A percentile compares a stretch with the other conserved stretches of the same genome.
Conservation (phyloP, 2,113 vertebrate genomes). For the Psittacula cyanocephala region DNA sequence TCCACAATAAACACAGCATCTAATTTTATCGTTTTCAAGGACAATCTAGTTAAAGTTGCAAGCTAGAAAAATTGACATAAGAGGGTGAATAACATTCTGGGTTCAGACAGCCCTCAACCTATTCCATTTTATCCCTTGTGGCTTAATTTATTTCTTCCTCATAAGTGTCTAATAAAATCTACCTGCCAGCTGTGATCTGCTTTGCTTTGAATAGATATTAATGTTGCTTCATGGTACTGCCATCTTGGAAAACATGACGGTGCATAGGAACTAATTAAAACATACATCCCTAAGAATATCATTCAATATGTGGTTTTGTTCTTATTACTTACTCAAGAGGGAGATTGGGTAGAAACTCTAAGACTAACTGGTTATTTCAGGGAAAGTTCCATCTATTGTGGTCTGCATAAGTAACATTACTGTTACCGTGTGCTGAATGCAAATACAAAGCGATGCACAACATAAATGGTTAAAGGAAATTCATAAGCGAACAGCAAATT, state of each 20-base stretch:
- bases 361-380: conserved; percentile 34
- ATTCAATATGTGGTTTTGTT: conserved; percentile 50
- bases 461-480: not conserved
- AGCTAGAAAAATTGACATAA: conserved; percentile 35
- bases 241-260: conserved; percentile 56
- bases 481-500: not conserved
- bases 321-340: conserved; percentile 51
- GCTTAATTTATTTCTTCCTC: conserved; percentile 66
- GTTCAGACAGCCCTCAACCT: conserved; percentile 51
- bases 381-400: not conserved
- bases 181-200: conserved; percentile 64
- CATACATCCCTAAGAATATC: conserved; percentile 28
- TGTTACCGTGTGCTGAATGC: not conserved
- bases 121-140: conserved; percentile 61
- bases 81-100: conserved; percentile 15
- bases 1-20: not conserved
- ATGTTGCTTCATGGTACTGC: conserved; percentile 27
- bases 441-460: not conserved
- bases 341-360: not conserved
- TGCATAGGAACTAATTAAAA: conserved; percentile 70
- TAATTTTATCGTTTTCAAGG: conserved; percentile 33
- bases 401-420: not conserved
- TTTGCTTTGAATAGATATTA: conserved; percentile 65
- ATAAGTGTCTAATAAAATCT: conserved; percentile 65
- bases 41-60: conserved; percentile 39